Percentiles rank a stretch among this genome's conserved stretches.
These are phyloP conservation scores for Semotilus atromaculatus DNA, from an alignment of 2,797 vertebrate genomes.

Conservation along the genomic window DNA sequence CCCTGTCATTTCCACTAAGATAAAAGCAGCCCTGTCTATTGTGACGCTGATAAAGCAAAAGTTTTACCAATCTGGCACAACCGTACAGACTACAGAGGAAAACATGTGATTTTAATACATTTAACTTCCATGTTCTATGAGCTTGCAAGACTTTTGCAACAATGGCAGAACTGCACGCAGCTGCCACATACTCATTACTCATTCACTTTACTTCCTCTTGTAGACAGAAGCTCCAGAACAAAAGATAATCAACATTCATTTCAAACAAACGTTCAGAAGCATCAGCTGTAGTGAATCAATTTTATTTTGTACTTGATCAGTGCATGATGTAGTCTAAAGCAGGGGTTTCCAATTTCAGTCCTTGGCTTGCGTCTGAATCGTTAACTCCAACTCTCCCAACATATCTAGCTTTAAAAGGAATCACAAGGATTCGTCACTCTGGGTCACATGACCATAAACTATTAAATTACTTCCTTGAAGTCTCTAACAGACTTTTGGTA, in stretches of 20 bases:
- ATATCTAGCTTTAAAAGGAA: no score
- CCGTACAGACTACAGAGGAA: background rate
- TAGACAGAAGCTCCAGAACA: constrained; percentile 7
- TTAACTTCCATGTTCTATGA: constrained; percentile 24
- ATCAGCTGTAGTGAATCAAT: background rate
- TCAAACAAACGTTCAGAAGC: background rate
- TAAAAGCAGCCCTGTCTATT: background rate
- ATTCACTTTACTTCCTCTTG: constrained; percentile 12
- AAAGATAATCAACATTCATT: background rate
- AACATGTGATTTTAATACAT: constrained; percentile 26
- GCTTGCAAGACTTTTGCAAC: constrained; percentile 28
- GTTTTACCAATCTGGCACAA: background rate
- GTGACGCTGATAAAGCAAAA: background rate
- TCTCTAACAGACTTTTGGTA: no score
- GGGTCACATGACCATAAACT: no score
- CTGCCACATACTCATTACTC: background rate
- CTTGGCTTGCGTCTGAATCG: no score
- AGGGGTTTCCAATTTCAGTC: no score
- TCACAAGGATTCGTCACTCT: no score
- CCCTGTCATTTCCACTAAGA: background rate
- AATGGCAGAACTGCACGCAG: background rate
- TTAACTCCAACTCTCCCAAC: no score
- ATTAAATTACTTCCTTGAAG: no score
- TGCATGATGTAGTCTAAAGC: background rate
- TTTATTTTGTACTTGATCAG: background rate